Evolutionary conservation across 2,888 invertebrate genomes (phyloP).

Genomic region (Philonicus albiceps): DNA sequence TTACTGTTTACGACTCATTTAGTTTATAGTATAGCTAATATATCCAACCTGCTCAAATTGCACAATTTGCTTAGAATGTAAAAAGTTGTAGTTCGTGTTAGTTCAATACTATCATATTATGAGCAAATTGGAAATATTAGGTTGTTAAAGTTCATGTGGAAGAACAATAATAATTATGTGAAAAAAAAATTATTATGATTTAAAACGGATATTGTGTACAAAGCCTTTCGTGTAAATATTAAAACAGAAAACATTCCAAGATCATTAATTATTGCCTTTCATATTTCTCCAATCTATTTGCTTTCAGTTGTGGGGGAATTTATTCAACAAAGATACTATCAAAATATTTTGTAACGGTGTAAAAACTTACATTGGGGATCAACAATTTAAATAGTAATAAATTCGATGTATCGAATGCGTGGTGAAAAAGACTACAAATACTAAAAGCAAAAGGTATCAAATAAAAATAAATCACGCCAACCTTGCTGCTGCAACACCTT

Average conservation of each 20-base stretch:
- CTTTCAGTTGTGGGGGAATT: neutral
- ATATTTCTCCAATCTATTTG: neutral
- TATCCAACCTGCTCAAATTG: neutral
- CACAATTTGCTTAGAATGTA: conserved; percentile 12
- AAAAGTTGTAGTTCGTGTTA: neutral
- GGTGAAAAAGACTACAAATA: no score
- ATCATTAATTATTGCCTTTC: conserved; percentile 32
- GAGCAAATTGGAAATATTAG: conserved; percentile 17
- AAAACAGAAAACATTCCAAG: conserved; percentile 61
- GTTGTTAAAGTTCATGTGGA: conserved; percentile 19
- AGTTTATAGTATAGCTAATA: conserved; percentile 25
- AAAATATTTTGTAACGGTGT: no score
- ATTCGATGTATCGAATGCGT: no score
- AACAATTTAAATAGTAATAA: no score
- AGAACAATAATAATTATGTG: conserved; percentile 35
- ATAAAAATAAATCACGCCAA: no score
- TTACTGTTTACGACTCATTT: conserved; percentile 29
- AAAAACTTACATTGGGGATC: no score
- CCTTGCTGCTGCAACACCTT: no score
- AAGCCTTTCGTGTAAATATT: conserved; percentile 63
- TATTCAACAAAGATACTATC: no score
- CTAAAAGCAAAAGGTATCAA: no score
- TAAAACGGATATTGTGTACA: conserved; percentile 52
- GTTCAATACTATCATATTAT: neutral
- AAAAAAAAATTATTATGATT: conserved; percentile 44